phyloP scores from a whole-genome alignment of 2,888 invertebrate species.

The Acleris laterana region DNA sequence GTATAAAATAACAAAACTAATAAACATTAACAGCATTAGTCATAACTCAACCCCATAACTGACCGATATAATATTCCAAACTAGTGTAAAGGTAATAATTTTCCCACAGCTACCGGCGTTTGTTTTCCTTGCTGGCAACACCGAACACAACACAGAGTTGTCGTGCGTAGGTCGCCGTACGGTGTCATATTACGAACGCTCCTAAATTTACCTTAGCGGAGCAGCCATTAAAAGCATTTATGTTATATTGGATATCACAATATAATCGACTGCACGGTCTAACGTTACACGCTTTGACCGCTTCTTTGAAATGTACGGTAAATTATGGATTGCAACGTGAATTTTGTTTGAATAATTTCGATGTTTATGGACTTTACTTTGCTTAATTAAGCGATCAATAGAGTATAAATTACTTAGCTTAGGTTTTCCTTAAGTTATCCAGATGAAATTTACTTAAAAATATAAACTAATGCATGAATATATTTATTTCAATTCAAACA shows the following conservation, averaged over 20 bases:
- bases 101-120: conserved; percentile 42
- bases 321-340: neutral
- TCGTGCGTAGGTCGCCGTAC: conserved; percentile 62
- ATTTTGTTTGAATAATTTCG: neutral
- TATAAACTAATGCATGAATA: neutral
- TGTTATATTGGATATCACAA: conserved; percentile 77
- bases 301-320: conserved; percentile 27
- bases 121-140: conserved; percentile 58
- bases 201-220: conserved; percentile 81
- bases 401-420: too few species aligned
- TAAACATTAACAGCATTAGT: neutral
- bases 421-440: too few species aligned
- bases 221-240: conserved; percentile 83
- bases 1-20: neutral
- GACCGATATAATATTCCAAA: conserved; percentile 12
- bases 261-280: conserved; percentile 60
- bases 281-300: conserved; percentile 51
- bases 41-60: conserved; percentile 4
- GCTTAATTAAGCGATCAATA: neutral
- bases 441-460: too few species aligned
- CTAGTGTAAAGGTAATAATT: conserved; percentile 27
- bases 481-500: too few species aligned
- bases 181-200: conserved; percentile 75
- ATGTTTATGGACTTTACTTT: neutral
- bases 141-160: conserved; percentile 52